Evolutionary conservation across 2,888 invertebrate genomes (phyloP).

Genomic region (Platynereis dumerilii): DNA sequence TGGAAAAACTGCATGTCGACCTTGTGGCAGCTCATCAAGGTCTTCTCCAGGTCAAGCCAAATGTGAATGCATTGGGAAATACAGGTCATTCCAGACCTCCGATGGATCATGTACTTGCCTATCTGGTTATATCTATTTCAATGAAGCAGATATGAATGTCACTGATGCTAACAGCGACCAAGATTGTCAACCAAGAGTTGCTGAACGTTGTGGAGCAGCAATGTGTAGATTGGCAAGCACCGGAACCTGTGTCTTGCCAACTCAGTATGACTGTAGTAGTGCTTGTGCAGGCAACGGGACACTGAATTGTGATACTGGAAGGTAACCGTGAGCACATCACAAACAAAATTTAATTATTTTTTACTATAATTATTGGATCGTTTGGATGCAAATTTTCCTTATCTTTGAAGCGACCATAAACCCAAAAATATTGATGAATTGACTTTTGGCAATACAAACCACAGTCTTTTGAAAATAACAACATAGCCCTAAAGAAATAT

Average conservation of each 20-base stretch:
- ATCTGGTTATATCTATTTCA: slow-evolving; percentile 52
- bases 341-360: slow-evolving; percentile 2
- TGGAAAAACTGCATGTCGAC: slow-evolving; percentile 47
- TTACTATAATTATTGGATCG: too few species aligned
- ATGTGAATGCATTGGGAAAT: slow-evolving; percentile 52
- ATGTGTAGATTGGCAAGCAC: slow-evolving; percentile 42
- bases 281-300: slow-evolving; percentile 41
- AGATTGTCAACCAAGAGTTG: slow-evolving; percentile 55
- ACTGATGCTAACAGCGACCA: slow-evolving; percentile 30
- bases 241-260: slow-evolving; percentile 43
- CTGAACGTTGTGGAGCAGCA: slow-evolving; percentile 42
- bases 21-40: slow-evolving; percentile 52
- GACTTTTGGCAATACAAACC: too few species aligned
- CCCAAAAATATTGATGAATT: too few species aligned
- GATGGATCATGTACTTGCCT: slow-evolving; percentile 51
- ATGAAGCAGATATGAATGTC: slow-evolving; percentile 42
- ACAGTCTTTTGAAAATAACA: too few species aligned
- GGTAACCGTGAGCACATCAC: background rate
- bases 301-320: slow-evolving; percentile 37
- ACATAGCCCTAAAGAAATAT: too few species aligned
- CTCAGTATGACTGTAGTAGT: slow-evolving; percentile 42
- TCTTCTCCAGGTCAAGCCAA: slow-evolving; percentile 39
- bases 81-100: slow-evolving; percentile 51
- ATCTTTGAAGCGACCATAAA: too few species aligned
- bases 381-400: too few species aligned